Conservation (phyloP, 2,113 vertebrate genomes). For the Romanogobio albipinnatus region DNA sequence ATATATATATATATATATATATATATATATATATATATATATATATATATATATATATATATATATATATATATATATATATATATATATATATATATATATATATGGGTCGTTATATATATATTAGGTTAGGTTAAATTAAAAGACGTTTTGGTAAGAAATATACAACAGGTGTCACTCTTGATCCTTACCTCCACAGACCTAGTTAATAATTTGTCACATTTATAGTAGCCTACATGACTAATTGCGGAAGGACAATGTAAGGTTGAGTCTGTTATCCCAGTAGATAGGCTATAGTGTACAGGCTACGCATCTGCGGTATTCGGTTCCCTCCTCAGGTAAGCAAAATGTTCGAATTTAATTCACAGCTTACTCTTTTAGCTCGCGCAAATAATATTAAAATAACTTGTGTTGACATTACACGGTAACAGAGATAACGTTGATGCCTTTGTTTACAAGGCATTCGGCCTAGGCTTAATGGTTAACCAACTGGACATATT, state of each 20-base stretch:
- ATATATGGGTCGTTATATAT: background rate
- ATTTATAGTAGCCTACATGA: background rate
- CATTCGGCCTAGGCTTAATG: no score
- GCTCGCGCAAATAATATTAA: background rate
- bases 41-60: no score
- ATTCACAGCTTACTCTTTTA: background rate
- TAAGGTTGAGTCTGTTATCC: background rate
- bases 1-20: no score
- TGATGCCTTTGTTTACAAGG: background rate
- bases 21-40: no score
- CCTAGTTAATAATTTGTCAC: slow-evolving; percentile 28
- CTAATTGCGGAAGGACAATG: background rate
- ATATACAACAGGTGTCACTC: slow-evolving; percentile 1
- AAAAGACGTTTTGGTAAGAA: background rate
- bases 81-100: no score
- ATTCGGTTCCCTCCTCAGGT: slow-evolving; percentile 21
- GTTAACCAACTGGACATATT: background rate
- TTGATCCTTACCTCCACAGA: background rate
- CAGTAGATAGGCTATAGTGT: background rate
- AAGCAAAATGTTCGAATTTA: background rate
- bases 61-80: no score
- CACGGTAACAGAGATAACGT: background rate
- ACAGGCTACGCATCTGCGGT: background rate
- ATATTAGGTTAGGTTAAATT: background rate
- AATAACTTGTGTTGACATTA: background rate